phyloP scores from a whole-genome alignment of 1,140 invertebrate species.

The Neomicropteryx cornuta region DNA sequence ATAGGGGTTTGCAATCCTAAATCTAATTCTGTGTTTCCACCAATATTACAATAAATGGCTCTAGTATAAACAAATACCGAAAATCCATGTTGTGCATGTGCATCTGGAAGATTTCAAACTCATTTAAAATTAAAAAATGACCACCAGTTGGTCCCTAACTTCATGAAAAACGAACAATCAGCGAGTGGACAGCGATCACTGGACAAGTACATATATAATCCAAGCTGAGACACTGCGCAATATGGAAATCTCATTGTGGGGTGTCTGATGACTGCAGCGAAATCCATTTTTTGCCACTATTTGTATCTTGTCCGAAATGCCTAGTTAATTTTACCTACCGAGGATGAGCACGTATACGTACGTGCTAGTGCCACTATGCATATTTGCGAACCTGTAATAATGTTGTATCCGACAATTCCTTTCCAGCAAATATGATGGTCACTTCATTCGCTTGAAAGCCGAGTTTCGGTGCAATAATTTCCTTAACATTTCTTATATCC shows the following conservation, averaged over 20 bases:
- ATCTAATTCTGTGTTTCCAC: too few species aligned
- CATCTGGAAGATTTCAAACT: too few species aligned
- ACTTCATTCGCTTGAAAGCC: conserved; percentile 58
- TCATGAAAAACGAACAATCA: too few species aligned
- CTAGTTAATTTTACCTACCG: not conserved
- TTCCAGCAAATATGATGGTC: conserved; percentile 78
- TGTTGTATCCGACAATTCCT: conserved; percentile 64
- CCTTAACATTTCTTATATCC: conserved; percentile 65
- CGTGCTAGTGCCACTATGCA: conserved; percentile 1
- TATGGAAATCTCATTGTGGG: not conserved
- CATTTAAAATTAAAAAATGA: too few species aligned
- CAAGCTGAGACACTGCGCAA: too few species aligned
- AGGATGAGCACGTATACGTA: not conserved
- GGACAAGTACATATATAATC: too few species aligned
- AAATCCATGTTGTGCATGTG: too few species aligned
- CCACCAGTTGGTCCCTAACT: too few species aligned
- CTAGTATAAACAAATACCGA: too few species aligned
- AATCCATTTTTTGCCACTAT: not conserved
- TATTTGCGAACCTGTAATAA: conserved; percentile 48
- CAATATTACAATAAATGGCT: too few species aligned
- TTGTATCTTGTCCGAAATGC: not conserved
- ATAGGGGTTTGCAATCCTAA: too few species aligned
- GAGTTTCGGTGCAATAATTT: conserved; percentile 56
- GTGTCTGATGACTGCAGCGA: not conserved
- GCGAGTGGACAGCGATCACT: too few species aligned